Conservation (phyloP, 2,797 vertebrate species). For the Dicrostonyx torquatus region DNA sequence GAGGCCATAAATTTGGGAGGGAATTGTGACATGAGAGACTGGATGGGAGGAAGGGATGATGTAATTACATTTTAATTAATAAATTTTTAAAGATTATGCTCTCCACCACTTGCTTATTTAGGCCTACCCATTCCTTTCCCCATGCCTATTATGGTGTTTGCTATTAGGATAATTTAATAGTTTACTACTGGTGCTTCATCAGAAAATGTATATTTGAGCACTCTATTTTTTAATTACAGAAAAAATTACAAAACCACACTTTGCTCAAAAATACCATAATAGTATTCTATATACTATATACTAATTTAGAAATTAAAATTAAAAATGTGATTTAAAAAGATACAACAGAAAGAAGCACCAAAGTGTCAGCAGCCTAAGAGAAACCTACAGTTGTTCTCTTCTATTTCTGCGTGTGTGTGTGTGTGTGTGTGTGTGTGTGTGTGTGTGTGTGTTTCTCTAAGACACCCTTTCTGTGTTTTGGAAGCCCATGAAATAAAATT, state of each 20-base stretch:
- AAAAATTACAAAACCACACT: neutral
- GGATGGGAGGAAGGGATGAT: neutral
- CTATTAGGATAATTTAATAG: constrained; percentile 2
- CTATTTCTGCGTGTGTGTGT: no score
- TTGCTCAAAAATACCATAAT: neutral
- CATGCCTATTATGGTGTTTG: neutral
- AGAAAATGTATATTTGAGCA: neutral
- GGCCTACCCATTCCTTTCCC: neutral
- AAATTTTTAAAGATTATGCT: neutral
- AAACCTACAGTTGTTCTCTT: neutral
- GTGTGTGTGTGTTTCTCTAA: neutral
- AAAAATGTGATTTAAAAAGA: neutral
- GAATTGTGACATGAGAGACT: neutral
- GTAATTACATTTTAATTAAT: neutral
- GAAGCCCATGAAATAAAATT: neutral
- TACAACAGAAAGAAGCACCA: neutral
- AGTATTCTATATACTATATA: neutral
- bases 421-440: neutral
- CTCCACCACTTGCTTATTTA: neutral
- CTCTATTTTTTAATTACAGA: neutral
- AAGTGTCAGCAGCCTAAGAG: neutral
- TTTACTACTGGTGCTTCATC: neutral
- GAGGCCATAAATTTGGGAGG: neutral
- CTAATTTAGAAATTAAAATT: neutral
- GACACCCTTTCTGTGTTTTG: neutral